Base-by-base conservation (phyloP, 2,888 invertebrate genomes). In the Malacosoma neustria region DNA sequence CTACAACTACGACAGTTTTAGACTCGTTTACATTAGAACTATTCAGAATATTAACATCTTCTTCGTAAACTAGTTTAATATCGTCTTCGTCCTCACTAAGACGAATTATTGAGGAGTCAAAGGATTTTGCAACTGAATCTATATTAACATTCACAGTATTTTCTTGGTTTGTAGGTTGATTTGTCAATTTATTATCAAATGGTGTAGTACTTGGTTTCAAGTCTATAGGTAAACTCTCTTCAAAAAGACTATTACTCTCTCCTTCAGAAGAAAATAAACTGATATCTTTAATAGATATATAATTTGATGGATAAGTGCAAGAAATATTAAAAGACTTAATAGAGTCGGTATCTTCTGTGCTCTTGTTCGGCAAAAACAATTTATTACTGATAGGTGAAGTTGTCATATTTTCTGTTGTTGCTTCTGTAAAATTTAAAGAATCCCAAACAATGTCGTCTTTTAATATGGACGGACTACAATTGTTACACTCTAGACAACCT, bases 221-320 rank as follows among this genome's bases (percentile, higher is more conserved):
- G 47, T 89, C 87, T 32, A 88, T 48, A 15, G 84, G 76, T 29
- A 89, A 66, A 52, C 88, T 90, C 34, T 89, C 89, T 46, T 87
- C 88, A 57, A 90, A 90, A 33, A 89, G 56, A 61, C 81, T 87
- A 2, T 87, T 87, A 65, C 84, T 87, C 36, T 82, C 79, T 29
- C 74, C 80, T 34, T 86, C 85, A 3, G 75, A 75, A 29, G 82
- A 81, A 62, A 84, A 81, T 29, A 84, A 53, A 53, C 81, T 84
- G 22, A 74, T 45, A 46, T 81, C 82, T 61, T 73, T 77, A 2
- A 52, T 47, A 6, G 66, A 58, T 13, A 39, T 45, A 35, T 43
- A 47, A 50, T 66, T 64, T 15, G 52, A 51, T 4, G 42, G 41
- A 35, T 43, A 47, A 29, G 43, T 37, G 33, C 48, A 46, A 35